Base-by-base conservation (phyloP, 2,888 invertebrate species). In the Stenodema calcarata region DNA sequence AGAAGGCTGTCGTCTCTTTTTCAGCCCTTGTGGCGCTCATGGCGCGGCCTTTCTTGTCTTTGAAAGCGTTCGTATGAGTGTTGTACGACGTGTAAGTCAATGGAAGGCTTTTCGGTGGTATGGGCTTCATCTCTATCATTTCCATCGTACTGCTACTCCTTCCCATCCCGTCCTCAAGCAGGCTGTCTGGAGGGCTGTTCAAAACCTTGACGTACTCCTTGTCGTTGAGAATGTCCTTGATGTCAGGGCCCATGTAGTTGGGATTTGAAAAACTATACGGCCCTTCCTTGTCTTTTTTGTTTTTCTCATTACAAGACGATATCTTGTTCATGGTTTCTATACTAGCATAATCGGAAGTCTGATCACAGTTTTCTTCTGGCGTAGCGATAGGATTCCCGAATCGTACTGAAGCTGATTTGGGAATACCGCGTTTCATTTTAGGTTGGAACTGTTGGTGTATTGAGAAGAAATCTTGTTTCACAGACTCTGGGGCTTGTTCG, bases 261-360 rank as follows among this genome's bases (percentile, higher is more conserved):
- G 95, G 95, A 91, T 95, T 95, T 90, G 94, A 94, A 91, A 95
- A 95, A 0, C 95, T 95, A 86, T 94, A 93, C 9, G 93, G 93
- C 2, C 87, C 88, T 16, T 88, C 88, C 75, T 88, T 88, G 73
- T 88, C 87, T 62, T 84, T 83, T 28, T 86, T 82, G 54, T 87
- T 88, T 30, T 84, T 84, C 14, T 84, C 84, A 30, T 84, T 84
- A 44, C 70, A 84, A 28, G 84, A 84, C 18, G 93, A 92, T 44
- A 87, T 79, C 62, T 93, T 91, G 90, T 93, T 93, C 28, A 94
- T 93, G 0, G 90, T 90, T 91, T 95, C 95, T 79, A 95, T 94
- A 90, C 95, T 95, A 84, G 95, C 95, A 91, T 95, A 95, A 90
- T 95, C 95, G 4, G 95, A 95, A 0, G 95, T 95, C 87, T 93